Conservation (phyloP, 2,113 vertebrate species). For the Brachyhypopomus gauderio region DNA sequence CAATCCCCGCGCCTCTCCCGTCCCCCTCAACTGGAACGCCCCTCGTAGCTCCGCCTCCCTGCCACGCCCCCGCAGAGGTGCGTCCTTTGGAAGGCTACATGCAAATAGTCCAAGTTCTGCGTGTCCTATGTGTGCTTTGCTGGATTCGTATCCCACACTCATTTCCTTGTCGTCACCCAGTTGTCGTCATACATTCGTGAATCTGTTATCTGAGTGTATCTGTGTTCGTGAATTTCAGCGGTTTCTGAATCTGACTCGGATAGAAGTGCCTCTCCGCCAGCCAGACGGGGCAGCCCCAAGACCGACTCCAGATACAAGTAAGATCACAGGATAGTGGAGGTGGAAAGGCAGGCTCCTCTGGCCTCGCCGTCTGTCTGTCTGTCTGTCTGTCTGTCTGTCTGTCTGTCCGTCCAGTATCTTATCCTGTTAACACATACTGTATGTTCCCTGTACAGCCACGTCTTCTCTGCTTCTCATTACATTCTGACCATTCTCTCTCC, state of each 20-base stretch:
- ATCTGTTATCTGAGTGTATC: neutral
- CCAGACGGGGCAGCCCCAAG: conserved; percentile 57
- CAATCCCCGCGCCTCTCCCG: conserved; percentile 64
- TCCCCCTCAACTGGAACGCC: conserved; percentile 56
- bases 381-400: too few species aligned
- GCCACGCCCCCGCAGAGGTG: conserved; percentile 68
- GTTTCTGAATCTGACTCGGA: conserved; percentile 76
- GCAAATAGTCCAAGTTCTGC: neutral
- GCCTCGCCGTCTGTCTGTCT: neutral
- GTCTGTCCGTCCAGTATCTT: neutral
- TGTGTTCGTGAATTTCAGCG: conserved; percentile 27
- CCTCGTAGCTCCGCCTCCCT: conserved; percentile 53
- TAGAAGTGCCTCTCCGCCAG: conserved; percentile 64
- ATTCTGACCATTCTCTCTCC: too few species aligned
- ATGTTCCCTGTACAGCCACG: neutral
- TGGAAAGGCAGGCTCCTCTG: neutral
- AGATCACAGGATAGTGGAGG: neutral
- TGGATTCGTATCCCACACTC: too few species aligned
- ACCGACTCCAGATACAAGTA: conserved; percentile 75
- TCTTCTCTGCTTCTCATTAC: too few species aligned
- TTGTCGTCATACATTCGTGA: too few species aligned
- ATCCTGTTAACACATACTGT: neutral
- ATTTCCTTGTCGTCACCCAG: too few species aligned
- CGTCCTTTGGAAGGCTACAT: neutral
- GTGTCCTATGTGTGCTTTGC: neutral